phyloP scores from a whole-genome alignment of 2,888 invertebrate genomes.

The Dasypolia templi region DNA sequence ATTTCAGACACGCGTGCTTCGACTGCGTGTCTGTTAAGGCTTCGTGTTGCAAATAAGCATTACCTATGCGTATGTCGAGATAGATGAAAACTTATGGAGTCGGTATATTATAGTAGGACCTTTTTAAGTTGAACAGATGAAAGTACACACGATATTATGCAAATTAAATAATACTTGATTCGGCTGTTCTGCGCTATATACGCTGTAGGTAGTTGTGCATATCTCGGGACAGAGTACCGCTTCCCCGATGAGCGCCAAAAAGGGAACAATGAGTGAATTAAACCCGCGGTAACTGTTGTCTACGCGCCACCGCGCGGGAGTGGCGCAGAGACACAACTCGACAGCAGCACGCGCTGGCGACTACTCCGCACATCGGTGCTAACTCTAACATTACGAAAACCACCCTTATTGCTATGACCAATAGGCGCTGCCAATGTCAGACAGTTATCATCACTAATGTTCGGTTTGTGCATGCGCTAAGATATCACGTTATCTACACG shows the following conservation, averaged over 20 bases:
- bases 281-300: constrained; percentile 36
- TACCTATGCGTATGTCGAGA: too few relatives aligned
- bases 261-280: constrained; percentile 53
- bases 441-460: neutral
- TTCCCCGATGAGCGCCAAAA: constrained; percentile 35
- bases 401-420: neutral
- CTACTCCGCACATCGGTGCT: neutral
- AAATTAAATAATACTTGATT: neutral
- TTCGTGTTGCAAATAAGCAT: neutral
- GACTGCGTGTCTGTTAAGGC: neutral
- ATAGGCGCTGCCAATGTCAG: neutral
- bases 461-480: neutral
- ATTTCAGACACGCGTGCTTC: neutral
- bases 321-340: neutral
- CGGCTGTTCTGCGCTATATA: too few relatives aligned
- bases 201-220: neutral
- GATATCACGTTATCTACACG: too few relatives aligned
- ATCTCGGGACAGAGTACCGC: neutral
- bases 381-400: neutral
- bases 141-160: too few relatives aligned
- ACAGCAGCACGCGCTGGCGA: neutral
- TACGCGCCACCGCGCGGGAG: neutral
- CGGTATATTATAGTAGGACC: too few relatives aligned
- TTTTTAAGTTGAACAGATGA: neutral
- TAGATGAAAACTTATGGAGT: neutral